Base-by-base conservation (phyloP, 2,797 vertebrate genomes). In the Euphonia xanthogaster region DNA sequence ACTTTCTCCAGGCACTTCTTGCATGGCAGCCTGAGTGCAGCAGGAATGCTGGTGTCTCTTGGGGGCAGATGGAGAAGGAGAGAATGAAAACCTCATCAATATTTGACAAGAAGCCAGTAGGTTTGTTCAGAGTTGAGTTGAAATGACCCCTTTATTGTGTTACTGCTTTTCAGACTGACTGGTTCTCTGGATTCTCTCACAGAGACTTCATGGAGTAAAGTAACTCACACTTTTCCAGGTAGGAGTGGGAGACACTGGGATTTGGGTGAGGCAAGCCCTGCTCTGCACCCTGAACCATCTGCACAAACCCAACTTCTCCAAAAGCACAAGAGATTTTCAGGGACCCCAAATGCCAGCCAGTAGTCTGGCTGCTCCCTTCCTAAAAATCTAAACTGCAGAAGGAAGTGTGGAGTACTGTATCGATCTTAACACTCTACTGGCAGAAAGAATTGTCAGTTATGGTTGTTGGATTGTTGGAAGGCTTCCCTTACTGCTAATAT, bases 161-260 rank as follows among this genome's bases (percentile, higher is more conserved):
- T 80, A 20, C 1, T 97, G 93, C 66, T 71, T 95, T 96, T 80
- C 86, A 98, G 98, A 89, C 50, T 98, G 61, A 95, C 98, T 12
- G 99, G 99, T 48, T 99, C 99, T 27, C 96, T 99, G 76, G 99
- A 99, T 80, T 99, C 99, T 37, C 98, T 99, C 44, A 98, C 99
- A 30, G 99, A 99, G 95, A 98, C 98, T 90, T 98, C 99, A 4
- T 98, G 98, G 20, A 98, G 98, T 83, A 99, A 98, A 95, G 97
- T 98, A 92, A 98, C 96, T 89, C 98, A 97, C 94, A 97, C 98
- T 85, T 97, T 99, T 93, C 98, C 98, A 70, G 99, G 99, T 99
- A 98, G 98, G 98, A 92, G 57, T 4, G 8, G 66, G 61, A 91
- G 71, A 48, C 24, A 3, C 19, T 39, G 61, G 67, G 12, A 12